Evolutionary conservation across 2,113 vertebrate species (phyloP).

Genomic region (Irena cyanogastra): DNA sequence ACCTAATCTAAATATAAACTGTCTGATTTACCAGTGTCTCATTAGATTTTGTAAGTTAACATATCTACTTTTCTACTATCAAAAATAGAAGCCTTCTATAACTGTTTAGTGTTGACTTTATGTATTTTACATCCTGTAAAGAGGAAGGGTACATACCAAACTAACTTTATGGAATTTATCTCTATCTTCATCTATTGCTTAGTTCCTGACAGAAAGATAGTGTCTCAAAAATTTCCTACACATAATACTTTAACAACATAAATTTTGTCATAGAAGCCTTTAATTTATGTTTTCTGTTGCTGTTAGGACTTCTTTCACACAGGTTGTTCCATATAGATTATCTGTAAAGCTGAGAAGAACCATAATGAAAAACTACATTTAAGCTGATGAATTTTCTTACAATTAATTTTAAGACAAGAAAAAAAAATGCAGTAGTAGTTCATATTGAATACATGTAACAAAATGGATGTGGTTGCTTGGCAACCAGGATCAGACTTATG

Average conservation of each 20-base stretch:
- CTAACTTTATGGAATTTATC: neutral
- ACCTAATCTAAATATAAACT: neutral
- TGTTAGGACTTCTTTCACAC: neutral
- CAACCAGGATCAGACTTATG: neutral
- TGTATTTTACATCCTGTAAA: neutral
- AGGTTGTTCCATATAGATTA: neutral
- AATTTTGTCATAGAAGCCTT: neutral
- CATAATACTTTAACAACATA: neutral
- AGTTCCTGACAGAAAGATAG: neutral
- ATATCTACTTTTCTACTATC: neutral
- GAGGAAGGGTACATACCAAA: neutral
- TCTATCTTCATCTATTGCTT: neutral
- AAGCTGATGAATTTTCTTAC: neutral
- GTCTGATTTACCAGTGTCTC: neutral
- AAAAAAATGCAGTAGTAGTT: neutral
- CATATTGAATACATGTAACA: neutral
- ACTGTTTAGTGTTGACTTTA: neutral
- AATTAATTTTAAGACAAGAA: conserved; percentile 8
- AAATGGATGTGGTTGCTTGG: neutral
- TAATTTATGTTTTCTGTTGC: neutral
- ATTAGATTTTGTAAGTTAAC: neutral
- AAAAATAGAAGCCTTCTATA: neutral
- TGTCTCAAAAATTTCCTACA: neutral
- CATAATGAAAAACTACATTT: neutral
- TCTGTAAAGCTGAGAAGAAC: neutral